Evolutionary conservation across 2,888 invertebrate genomes (phyloP), one percentile per base, ranked within the genome.

Genomic region (Caradrina kadenii): DNA sequence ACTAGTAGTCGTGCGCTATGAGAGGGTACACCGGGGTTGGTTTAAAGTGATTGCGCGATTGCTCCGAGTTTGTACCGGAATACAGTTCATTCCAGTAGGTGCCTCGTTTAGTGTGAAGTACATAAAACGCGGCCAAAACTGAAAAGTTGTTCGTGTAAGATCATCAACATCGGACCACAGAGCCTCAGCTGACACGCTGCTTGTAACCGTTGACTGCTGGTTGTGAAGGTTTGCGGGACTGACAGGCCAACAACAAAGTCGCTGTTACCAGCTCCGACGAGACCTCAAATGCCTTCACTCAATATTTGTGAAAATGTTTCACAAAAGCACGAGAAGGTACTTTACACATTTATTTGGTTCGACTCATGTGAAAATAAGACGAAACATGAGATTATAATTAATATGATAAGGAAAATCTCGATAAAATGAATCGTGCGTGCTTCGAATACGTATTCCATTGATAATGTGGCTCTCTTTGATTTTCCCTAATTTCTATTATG

Each of bases 1-100:
- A 59, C 61, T 22, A 31, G 35, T 10, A 54, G 39, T 13, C 61
- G 49, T 39, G 56, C 42, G 58, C 58, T 65, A 26, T 35, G 59
- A 61, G 54, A 59, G 60, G 49, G 65, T 63, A 65, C 17, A 45
- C 61, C 48, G 39, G 26, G 68, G 69, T 79, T 63, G 55, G 54
- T 67, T 60, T 59, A 49, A 76, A 73, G 68, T 79, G 66, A 83
- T 64, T 71, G 50, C 63, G 48, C 50, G 48, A 64, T 49, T 71
- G 59, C 58, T 53, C 15, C 15, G 68, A 74, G 64, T 71, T 72
- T 69, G 42, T 35, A 45, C 17, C 48, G 26, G 62, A 64, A 53
- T 50, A 62, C 8, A 62, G 48, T 62, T 77, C 19, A 13, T 19
- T 52, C 48, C 53, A 39, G 11, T 13, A 39, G 17, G 62, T 62